Evolutionary conservation across 92 coral and sea anemone species (phyloP), one percentile per base, ranked within the genome.

Genomic region (Siderastrea siderea): DNA sequence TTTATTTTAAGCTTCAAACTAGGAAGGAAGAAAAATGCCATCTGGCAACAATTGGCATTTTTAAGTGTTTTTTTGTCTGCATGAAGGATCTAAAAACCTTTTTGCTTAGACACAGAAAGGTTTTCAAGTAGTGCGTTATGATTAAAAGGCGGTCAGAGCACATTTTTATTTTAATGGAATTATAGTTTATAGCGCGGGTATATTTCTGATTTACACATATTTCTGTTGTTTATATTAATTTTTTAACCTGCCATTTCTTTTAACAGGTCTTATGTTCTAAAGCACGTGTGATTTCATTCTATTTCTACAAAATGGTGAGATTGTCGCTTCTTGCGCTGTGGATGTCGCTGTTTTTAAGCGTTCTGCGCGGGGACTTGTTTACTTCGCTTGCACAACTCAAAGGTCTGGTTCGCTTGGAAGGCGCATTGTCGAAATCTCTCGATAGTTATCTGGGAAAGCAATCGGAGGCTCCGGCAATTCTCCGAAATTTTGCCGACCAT

Each of bases 401-500:
- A 91, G 96, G 98, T 47, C 90, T 95, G 7, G 88, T 91, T 47
- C 77, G 98, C 43, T 88, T 93, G 55, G 98, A 95, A 79, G 78
- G 80, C 43, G 82, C 88, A 6, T 87, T 95, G 11, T 75, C 88
- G 6, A 78, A 85, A 16, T 80, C 94, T 7, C 84, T 95, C 14
- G 98, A 95, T 38, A 70, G 52, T 55, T 95, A 95, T 68, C 77
- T 93, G 16, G 75, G 79, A 60, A 51, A 61, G 6, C 78, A 57
- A 53, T 82, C 94, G 16, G 82, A 91, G 1, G 77, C 94, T 59
- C 85, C 86, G 14, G 73, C 78, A 53, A 76, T 87, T 45, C 50
- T 91, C 49, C 91, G 70, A 65, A 65, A 73, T 10, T 91, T 91
- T 57, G 89, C 92, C 49, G 85, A 55, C 16, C 81, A 77, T 7